These are phyloP conservation scores for Boulengeromyrus knoepffleri DNA, from an alignment of 2,113 vertebrate species.

Conservation along the genomic window DNA sequence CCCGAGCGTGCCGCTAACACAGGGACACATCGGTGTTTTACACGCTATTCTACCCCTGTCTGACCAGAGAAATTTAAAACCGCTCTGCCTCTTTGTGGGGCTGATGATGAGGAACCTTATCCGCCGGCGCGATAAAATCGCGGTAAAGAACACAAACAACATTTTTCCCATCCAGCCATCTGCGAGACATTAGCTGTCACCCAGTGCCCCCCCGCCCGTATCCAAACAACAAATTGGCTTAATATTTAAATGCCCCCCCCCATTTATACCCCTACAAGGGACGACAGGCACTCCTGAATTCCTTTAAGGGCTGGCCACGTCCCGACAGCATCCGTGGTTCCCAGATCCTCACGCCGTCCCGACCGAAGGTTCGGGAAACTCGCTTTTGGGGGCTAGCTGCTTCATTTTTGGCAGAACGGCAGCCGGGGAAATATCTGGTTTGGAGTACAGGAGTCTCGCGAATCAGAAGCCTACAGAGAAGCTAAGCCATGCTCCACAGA, in stretches of 20 bases:
- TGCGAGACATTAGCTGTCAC: not conserved
- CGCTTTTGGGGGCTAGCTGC: not conserved
- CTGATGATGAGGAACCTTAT: not conserved
- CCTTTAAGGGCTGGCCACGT: not conserved
- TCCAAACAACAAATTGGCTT: not conserved
- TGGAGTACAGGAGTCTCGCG: not conserved
- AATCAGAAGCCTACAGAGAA: not conserved
- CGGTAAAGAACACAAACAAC: not conserved
- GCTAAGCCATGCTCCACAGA: not conserved
- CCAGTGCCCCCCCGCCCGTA: not conserved
- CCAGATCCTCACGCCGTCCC: not conserved
- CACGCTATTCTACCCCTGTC: not conserved
- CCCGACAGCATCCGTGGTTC: not conserved
- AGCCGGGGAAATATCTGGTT: not conserved
- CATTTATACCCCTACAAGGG: not conserved
- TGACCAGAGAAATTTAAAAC: not conserved
- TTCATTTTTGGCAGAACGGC: not conserved
- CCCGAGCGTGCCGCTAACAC: not conserved
- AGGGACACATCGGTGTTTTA: not conserved
- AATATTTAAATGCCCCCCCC: not conserved
- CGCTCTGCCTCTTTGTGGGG: not conserved
- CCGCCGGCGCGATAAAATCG: not conserved
- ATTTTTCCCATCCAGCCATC: not conserved
- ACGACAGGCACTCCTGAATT: not conserved
- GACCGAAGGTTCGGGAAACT: not conserved